A percentile compares a stretch with the other conserved stretches of the same genome.
Evolutionary conservation across 2,113 vertebrate genomes (phyloP).

Genomic region (Falco punctatus): DNA sequence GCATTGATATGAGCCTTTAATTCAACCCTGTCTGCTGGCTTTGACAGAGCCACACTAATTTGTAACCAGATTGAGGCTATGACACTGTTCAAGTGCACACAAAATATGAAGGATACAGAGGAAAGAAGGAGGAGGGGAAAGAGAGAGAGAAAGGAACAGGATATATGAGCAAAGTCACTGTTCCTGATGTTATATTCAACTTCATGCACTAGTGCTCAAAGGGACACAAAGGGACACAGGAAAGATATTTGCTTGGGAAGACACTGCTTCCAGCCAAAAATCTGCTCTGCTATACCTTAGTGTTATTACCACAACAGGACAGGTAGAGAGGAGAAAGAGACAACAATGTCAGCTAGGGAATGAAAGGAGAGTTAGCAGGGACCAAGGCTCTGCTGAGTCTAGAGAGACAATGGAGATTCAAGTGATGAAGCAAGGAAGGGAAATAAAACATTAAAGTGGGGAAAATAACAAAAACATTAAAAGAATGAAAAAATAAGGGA

Average conservation of each 20-base stretch:
- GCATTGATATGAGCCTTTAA: not conserved
- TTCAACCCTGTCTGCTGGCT: not conserved
- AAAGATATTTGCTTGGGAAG: not conserved
- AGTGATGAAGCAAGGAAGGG: not conserved
- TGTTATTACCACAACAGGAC: not conserved
- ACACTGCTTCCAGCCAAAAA: not conserved
- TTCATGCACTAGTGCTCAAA: not conserved
- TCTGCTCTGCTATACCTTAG: not conserved
- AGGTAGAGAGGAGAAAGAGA: not conserved
- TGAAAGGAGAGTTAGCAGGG: not conserved
- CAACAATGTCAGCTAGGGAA: not conserved
- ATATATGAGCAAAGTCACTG: not conserved
- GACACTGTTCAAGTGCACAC: not conserved
- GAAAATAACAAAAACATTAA: not conserved
- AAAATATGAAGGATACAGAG: not conserved
- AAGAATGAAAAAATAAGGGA: not conserved
- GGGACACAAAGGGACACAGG: not conserved
- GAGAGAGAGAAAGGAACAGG: not conserved
- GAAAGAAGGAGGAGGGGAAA: not conserved
- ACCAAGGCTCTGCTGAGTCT: not conserved
- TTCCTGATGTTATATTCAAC: not conserved
- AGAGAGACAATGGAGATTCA: fast-evolving
- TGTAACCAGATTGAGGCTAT: not conserved
- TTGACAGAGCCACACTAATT: not conserved
- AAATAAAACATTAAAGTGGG: not conserved